Evolutionary conservation across 2,113 vertebrate genomes (phyloP), one percentile per base, ranked within the genome.

Genomic region (Butastur rufipennis): DNA sequence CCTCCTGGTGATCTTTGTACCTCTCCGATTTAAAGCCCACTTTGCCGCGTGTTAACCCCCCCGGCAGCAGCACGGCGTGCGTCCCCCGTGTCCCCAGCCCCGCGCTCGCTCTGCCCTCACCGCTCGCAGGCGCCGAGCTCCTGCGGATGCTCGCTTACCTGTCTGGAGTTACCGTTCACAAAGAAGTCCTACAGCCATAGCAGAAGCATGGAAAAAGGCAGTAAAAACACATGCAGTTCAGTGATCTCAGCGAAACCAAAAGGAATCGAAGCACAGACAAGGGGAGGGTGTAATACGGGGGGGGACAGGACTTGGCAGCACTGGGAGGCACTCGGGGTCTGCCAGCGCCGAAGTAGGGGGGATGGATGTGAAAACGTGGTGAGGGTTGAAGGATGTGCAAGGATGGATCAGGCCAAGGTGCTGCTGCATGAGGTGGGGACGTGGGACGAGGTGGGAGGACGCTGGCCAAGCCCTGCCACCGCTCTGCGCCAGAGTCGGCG

Each of bases 171-270:
- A 99, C 98, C 99, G 99, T 99, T 99, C 99, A 99, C 98, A 99
- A 99, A 99, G 99, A 99, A 99, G 98, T 99, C 99, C 99, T 99
- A 99, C 96, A 98, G 99, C 99, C 99, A 99, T 98, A 99, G 99
- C 98, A 98, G 99, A 99, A 98, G 99, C 99, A 99, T 99, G 99
- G 98, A 98, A 99, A 98, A 99, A 98, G 99, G 98, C 98, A 98
- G 97, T 95, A 98, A 97, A 99, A 97, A 98, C 98, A 97, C 93
- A 98, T 98, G 98, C 99, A 98, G 98, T 99, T 99, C 98, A 97
- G 98, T 99, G 98, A 98, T 94, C 97, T 98, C 96, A 98, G 99
- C 98, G 79, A 98, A 98, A 98, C 94, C 31, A 96, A 95, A 34
- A 81, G 89, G 88, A 96, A 85, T 32, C 17, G 40, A 96, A 96